Conservation (phyloP, 2,113 vertebrate genomes). For the Chamaetylas fuelleborni region DNA sequence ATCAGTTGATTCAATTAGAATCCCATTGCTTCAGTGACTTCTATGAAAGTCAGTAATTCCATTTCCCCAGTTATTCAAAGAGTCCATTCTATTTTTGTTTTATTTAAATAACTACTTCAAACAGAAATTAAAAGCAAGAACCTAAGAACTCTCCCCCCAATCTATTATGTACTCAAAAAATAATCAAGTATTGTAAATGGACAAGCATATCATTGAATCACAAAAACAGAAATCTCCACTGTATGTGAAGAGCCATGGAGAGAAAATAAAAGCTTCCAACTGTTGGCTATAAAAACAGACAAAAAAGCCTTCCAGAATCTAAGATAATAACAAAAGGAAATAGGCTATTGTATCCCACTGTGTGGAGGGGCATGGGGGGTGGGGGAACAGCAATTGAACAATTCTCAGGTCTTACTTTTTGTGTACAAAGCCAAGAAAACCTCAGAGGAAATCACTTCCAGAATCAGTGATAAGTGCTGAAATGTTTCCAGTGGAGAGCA, state of each 20-base stretch:
- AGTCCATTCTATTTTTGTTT: not conserved
- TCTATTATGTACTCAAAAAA: not conserved
- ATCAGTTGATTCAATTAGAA: not conserved
- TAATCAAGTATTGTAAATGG: not conserved
- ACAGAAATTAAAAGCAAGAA: not conserved
- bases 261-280: not conserved
- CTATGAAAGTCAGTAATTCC: not conserved
- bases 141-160: not conserved
- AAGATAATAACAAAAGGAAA: constrained; percentile 12
- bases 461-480: constrained; percentile 15
- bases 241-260: not conserved
- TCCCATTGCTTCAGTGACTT: not conserved
- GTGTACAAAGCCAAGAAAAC: constrained; percentile 19
- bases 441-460: constrained; percentile 49
- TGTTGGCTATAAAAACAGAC: not conserved
- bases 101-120: not conserved
- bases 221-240: not conserved
- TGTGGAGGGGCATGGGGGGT: not conserved
- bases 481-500: not conserved
- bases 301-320: not conserved
- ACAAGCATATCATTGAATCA: not conserved
- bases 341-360: not conserved
- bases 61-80: not conserved
- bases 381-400: not conserved
- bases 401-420: constrained; percentile 9